A percentile compares a stretch with the other conserved stretches of the same genome.
These are phyloP conservation scores for Notothenia coriiceps DNA, from an alignment of 2,113 vertebrate species.

Conservation along the genomic window DNA sequence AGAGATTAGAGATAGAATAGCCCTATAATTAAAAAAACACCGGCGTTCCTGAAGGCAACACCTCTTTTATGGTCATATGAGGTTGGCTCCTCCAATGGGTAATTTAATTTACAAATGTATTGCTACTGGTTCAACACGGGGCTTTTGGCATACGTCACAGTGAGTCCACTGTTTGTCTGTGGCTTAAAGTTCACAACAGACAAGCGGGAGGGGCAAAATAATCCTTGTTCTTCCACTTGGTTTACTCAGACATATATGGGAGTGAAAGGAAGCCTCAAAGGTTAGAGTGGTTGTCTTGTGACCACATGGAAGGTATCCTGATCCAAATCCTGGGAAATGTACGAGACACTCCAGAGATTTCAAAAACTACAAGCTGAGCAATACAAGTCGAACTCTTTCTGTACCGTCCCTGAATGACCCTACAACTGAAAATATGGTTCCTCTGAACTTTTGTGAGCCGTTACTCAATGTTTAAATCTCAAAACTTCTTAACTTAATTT, in stretches of 20 bases:
- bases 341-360: neutral
- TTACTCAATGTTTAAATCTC: neutral
- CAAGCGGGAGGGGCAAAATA: slow-evolving; percentile 11
- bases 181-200: slow-evolving; percentile 24
- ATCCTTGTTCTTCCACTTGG: slow-evolving; percentile 37
- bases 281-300: slow-evolving; percentile 7
- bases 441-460: neutral
- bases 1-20: slow-evolving; percentile 29
- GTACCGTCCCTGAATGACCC: too few species aligned
- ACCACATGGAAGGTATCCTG: slow-evolving; percentile 8
- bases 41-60: neutral
- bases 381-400: too few species aligned
- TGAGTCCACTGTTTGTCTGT: slow-evolving; percentile 6
- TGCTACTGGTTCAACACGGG: neutral
- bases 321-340: slow-evolving; percentile 14
- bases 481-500: neutral
- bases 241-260: slow-evolving; percentile 40
- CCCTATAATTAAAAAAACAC: neutral
- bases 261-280: slow-evolving; percentile 14
- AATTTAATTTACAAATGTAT: slow-evolving; percentile 5
- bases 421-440: neutral
- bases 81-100: neutral
- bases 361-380: neutral
- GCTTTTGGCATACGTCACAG: neutral
- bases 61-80: neutral